A percentile compares a stretch with the other conserved stretches of the same genome.
These are phyloP conservation scores for Copidosoma floridanum DNA, from an alignment of 1,140 invertebrate genomes.

Conservation along the genomic window DNA sequence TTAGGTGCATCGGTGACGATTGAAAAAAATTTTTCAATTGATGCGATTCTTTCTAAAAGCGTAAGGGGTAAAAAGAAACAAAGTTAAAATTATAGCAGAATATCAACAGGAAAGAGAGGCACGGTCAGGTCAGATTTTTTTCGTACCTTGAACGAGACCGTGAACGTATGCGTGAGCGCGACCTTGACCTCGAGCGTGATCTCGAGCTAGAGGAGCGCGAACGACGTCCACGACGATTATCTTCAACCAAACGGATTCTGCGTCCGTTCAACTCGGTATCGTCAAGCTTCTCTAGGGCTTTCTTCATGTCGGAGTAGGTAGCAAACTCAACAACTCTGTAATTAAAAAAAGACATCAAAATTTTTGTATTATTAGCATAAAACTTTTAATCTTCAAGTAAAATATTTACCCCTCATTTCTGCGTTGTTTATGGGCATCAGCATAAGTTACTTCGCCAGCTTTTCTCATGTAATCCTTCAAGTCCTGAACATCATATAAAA, in stretches of 20 bases:
- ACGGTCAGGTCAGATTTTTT: constrained; percentile 26
- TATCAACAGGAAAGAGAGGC: constrained; percentile 38
- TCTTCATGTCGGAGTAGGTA: constrained; percentile 89
- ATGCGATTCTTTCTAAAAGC: too few relatives aligned
- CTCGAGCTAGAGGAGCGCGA: constrained; percentile 69
- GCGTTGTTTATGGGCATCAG: constrained; percentile 95
- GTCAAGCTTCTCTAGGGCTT: constrained; percentile 93
- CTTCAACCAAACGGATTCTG: constrained; percentile 88
- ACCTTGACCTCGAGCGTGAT: constrained; percentile 66
- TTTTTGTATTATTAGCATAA: constrained; percentile 21
- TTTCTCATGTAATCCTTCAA: constrained; percentile 99
- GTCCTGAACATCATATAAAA: constrained; percentile 69
- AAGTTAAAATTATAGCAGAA: background rate
- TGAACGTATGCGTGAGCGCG: constrained; percentile 67
- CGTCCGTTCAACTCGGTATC: constrained; percentile 94
- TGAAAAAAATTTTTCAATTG: constrained; percentile 29
- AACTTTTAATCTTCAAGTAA: constrained; percentile 16
- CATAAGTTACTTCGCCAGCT: constrained; percentile 98
- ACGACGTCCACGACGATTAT: constrained; percentile 64
- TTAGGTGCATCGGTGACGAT: background rate
- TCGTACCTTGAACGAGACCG: constrained; percentile 61
- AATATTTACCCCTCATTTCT: constrained; percentile 91
- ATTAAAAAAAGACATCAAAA: constrained; percentile 30
- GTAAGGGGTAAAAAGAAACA: background rate
- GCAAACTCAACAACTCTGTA: constrained; percentile 91